These are phyloP conservation scores for Laticauda laticaudata DNA, from an alignment of 2,113 vertebrate genomes.

Conservation along the genomic window DNA sequence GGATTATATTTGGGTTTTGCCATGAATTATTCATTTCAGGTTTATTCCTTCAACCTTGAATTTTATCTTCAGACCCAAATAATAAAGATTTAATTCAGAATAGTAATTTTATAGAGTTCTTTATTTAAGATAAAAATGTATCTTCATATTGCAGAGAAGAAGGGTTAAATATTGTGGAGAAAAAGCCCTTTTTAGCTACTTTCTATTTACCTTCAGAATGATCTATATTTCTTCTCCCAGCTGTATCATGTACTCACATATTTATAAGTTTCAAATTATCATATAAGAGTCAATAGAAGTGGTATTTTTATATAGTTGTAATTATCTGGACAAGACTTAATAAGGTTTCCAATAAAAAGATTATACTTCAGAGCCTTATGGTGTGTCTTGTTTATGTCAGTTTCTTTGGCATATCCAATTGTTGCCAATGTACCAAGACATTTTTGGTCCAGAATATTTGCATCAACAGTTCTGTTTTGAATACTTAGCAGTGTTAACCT, in stretches of 20 bases:
- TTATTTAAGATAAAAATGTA: neutral
- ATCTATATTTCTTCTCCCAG: neutral
- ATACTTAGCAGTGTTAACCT: constrained; percentile 15
- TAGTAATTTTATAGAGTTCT: neutral
- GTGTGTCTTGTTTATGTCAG: neutral
- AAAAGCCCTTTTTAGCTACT: neutral
- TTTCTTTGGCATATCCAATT: constrained; percentile 1
- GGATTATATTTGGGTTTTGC: neutral
- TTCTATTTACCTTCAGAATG: neutral
- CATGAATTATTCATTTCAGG: neutral
- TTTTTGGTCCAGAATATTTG: constrained; percentile 13
- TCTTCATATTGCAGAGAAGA: neutral
- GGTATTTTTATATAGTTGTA: neutral
- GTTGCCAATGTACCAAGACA: neutral
- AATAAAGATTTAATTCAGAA: neutral
- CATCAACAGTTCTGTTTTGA: constrained; percentile 1
- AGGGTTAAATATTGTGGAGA: neutral
- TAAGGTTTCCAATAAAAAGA: neutral
- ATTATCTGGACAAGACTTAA: neutral
- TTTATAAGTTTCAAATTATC: neutral
- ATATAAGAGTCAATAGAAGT: neutral
- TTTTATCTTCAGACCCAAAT: neutral
- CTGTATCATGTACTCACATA: neutral
- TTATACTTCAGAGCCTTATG: neutral
- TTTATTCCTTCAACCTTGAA: neutral